A percentile compares a stretch with the other conserved stretches of the same genome.
Conservation (phyloP, 2,113 vertebrate species). For the Nanorana parkeri region DNA sequence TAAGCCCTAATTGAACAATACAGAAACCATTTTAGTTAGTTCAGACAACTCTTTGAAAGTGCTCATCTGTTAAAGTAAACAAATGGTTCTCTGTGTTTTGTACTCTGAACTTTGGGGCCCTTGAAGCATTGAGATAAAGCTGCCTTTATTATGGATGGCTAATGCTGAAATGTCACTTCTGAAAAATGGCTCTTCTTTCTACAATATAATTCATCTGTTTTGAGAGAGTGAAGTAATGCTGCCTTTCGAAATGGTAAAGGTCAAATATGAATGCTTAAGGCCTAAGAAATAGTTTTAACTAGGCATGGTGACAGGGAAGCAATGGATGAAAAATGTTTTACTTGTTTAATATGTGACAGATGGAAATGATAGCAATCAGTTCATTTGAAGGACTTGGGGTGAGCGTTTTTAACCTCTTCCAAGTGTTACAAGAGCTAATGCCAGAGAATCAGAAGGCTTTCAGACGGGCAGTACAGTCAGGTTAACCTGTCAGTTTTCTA, state of each 20-base stretch:
- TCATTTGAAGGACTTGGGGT: too few relatives aligned
- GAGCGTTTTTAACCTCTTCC: too few relatives aligned
- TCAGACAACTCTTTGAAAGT: background rate
- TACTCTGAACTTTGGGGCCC: background rate
- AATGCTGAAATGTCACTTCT: conserved; percentile 27
- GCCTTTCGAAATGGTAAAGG: conserved; percentile 32
- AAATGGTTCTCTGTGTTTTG: background rate
- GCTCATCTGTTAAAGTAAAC: background rate
- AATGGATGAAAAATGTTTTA: background rate
- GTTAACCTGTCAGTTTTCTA: too few relatives aligned
- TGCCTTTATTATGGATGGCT: conserved; percentile 25
- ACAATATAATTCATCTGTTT: conserved; percentile 42
- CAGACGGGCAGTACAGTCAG: too few relatives aligned
- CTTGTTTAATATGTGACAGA: too few relatives aligned
- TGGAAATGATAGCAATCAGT: too few relatives aligned
- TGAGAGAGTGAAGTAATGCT: background rate
- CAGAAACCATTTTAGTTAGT: background rate
- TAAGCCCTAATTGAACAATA: background rate
- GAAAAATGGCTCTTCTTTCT: conserved; percentile 40
- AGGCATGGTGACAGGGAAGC: background rate
- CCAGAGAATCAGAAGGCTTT: too few relatives aligned
- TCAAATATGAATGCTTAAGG: conserved; percentile 28
- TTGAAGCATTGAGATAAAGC: conserved; percentile 28
- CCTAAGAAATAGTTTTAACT: conserved; percentile 3
- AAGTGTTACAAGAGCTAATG: too few relatives aligned